Conservation (phyloP, 2,113 vertebrate species). For the Felis chaus region DNA sequence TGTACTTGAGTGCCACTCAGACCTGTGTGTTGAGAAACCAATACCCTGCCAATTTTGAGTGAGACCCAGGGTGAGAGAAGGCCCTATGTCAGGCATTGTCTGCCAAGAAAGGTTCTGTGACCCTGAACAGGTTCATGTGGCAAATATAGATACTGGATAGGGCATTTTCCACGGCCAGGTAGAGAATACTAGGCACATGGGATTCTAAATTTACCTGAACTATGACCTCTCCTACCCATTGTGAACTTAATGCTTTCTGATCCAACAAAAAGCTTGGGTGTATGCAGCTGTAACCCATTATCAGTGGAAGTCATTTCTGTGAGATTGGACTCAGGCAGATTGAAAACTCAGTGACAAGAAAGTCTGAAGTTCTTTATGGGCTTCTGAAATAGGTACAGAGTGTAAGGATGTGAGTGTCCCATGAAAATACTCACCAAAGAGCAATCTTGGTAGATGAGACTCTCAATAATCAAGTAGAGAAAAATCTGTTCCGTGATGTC, state of each 20-base stretch:
- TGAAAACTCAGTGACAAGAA: neutral
- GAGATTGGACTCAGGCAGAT: neutral
- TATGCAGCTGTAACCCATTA: neutral
- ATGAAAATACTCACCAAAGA: neutral
- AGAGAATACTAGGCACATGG: neutral
- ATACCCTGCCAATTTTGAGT: neutral
- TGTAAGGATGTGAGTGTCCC: neutral
- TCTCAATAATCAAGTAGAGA: neutral
- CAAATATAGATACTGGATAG: neutral
- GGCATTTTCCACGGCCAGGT: neutral
- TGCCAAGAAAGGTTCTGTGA: neutral
- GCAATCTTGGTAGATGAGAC: neutral
- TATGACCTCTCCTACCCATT: neutral
- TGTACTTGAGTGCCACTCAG: neutral
- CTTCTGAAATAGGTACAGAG: neutral
- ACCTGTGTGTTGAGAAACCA: neutral
- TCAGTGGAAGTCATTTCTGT: neutral
- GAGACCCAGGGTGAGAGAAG: neutral
- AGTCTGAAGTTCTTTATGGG: neutral
- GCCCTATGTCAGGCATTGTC: neutral
- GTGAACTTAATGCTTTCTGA: neutral
- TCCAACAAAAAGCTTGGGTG: neutral
- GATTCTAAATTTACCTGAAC: neutral
- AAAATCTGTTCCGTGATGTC: neutral
- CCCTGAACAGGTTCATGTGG: neutral